phyloP scores from a whole-genome alignment of 2,113 vertebrate genomes.

The Hippocampus mohnikei region DNA sequence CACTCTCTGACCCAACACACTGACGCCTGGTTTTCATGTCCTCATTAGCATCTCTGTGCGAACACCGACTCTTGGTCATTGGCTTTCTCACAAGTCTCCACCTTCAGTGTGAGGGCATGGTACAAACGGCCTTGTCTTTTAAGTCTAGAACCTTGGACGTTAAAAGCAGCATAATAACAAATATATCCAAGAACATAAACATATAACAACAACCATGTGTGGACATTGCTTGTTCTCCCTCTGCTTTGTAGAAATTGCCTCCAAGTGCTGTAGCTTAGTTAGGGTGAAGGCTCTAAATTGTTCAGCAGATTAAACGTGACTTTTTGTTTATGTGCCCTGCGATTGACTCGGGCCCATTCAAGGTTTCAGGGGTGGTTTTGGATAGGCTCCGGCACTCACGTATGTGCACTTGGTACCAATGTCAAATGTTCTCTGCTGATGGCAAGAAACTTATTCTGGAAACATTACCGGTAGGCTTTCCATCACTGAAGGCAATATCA shows the following conservation, averaged over 20 bases:
- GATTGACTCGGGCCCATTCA: background rate
- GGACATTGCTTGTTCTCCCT: background rate
- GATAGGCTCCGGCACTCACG: background rate
- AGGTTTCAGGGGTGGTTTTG: background rate
- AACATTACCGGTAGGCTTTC: too few relatives aligned
- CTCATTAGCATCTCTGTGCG: slow-evolving; percentile 40
- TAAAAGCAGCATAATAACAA: slow-evolving; percentile 3
- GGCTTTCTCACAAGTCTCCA: background rate
- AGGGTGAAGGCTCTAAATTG: background rate
- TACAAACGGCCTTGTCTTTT: background rate
- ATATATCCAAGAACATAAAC: background rate
- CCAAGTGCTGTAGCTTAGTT: background rate
- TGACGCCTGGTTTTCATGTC: slow-evolving; percentile 12
- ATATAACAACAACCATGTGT: background rate
- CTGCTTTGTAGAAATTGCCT: background rate
- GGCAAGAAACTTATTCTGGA: too few relatives aligned
- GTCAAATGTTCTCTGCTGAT: too few relatives aligned
- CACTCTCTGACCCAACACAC: slow-evolving; percentile 22
- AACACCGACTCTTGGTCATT: slow-evolving; percentile 13
- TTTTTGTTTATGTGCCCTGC: background rate
- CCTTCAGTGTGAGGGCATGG: background rate
- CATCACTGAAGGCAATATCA: too few relatives aligned
- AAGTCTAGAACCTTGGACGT: background rate
- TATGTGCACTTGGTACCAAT: too few relatives aligned
- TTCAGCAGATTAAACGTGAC: background rate